Evolutionary conservation across 1,140 invertebrate species (phyloP).

Genomic region (Nephila pilipes): DNA sequence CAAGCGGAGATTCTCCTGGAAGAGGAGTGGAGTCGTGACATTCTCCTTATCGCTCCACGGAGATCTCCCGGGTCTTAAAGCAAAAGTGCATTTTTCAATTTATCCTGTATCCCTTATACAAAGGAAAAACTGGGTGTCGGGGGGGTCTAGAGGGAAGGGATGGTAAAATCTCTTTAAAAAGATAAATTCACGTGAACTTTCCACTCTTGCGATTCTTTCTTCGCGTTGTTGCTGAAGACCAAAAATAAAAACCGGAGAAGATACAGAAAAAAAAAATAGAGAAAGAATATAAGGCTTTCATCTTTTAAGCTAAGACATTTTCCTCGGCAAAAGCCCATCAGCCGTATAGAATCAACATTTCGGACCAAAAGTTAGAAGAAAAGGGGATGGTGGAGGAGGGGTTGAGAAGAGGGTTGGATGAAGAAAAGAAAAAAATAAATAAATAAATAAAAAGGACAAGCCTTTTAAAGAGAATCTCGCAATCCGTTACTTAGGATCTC

Average conservation of each 20-base stretch:
- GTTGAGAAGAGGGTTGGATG: neutral
- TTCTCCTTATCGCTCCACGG: constrained; percentile 26
- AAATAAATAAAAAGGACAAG: neutral
- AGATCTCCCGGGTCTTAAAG: constrained; percentile 29
- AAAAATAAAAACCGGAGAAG: constrained; percentile 9
- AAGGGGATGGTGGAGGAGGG: neutral
- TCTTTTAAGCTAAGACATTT: constrained; percentile 67
- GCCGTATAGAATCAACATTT: constrained; percentile 18
- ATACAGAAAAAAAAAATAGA: neutral
- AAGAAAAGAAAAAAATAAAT: neutral
- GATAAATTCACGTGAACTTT: constrained; percentile 60
- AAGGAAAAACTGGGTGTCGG: neutral
- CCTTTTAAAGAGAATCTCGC: constrained; percentile 59
- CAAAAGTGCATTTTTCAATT: constrained; percentile 66
- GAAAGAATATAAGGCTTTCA: constrained; percentile 54
- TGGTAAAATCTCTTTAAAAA: constrained; percentile 68
- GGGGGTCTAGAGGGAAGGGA: neutral
- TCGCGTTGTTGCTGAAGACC: constrained; percentile 3
- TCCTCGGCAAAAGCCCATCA: constrained; percentile 56
- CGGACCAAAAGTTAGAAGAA: constrained; percentile 26
- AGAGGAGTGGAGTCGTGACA: neutral
- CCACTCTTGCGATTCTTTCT: constrained; percentile 53
- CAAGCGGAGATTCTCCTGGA: neutral
- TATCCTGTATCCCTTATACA: constrained; percentile 63
- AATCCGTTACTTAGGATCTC: constrained; percentile 57